phyloP scores from a whole-genome alignment of 2,888 invertebrate species.

The Tachina lurida region DNA sequence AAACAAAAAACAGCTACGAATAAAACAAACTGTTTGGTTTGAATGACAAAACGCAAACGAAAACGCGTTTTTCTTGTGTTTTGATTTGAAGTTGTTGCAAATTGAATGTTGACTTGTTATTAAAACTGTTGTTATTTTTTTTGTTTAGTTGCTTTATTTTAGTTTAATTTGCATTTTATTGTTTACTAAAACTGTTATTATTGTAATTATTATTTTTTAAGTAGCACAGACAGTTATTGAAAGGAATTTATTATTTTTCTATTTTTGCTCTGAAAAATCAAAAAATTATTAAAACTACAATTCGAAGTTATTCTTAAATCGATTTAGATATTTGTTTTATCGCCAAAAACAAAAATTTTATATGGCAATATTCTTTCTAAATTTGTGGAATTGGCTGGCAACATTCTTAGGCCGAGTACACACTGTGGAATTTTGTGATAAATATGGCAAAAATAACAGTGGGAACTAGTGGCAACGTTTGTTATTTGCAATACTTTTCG shows the following conservation, averaged over 20 bases:
- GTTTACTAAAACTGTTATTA: conserved; percentile 61
- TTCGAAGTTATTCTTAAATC: too few species aligned
- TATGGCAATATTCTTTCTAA: too few species aligned
- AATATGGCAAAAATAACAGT: too few species aligned
- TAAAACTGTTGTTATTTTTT: conserved; percentile 47
- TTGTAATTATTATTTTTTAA: conserved; percentile 50
- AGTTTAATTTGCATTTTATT: conserved; percentile 53
- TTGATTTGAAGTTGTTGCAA: conserved; percentile 66
- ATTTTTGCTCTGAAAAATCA: neutral
- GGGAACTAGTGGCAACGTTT: too few species aligned
- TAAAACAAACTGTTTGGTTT: conserved; percentile 26
- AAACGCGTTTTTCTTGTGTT: conserved; percentile 69
- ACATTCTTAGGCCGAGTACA: too few species aligned
- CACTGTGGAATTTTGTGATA: too few species aligned
- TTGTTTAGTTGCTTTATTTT: conserved; percentile 39
- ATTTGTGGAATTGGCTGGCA: too few species aligned
- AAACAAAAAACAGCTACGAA: conserved; percentile 13
- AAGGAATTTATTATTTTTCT: conserved; percentile 34
- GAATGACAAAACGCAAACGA: neutral
- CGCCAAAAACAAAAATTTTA: too few species aligned
- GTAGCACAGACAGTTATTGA: conserved; percentile 40
- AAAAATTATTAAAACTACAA: too few species aligned
- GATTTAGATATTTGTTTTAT: too few species aligned
- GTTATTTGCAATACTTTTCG: too few species aligned
- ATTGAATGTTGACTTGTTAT: conserved; percentile 52